Conservation (phyloP, 2,113 vertebrate species). For the Uropsilus gracilis region DNA sequence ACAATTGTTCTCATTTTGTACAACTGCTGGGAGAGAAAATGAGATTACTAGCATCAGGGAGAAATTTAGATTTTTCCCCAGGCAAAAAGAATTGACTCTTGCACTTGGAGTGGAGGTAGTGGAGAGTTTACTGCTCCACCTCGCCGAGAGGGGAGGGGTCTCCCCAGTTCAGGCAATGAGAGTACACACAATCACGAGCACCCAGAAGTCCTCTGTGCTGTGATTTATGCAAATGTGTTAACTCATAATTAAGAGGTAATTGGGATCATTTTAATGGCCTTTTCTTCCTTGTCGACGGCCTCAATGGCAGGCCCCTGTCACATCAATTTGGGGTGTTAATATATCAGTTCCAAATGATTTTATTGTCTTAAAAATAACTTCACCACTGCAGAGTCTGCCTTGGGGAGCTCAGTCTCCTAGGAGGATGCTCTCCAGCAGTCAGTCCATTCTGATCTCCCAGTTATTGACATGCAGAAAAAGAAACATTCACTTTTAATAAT, state of each 20-base stretch:
- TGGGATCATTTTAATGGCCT: constrained; percentile 58
- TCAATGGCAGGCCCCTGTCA: constrained; percentile 64
- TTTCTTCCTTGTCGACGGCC: constrained; percentile 67
- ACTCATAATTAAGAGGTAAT: constrained; percentile 75
- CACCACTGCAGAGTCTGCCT: constrained; percentile 40
- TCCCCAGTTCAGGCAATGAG: neutral
- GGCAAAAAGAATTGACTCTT: constrained; percentile 65
- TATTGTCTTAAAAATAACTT: constrained; percentile 79
- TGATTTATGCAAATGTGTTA: constrained; percentile 72
- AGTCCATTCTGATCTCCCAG: constrained; percentile 77
- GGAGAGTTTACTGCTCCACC: constrained; percentile 44
- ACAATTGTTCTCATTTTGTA: constrained; percentile 65
- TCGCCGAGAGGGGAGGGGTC: constrained; percentile 16
- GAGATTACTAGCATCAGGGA: constrained; percentile 46
- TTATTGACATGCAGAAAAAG: constrained; percentile 83
- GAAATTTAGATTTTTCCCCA: constrained; percentile 56
- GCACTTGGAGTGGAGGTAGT: constrained; percentile 12
- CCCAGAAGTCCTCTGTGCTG: constrained; percentile 51
- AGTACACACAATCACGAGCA: neutral
- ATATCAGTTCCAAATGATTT: constrained; percentile 71
- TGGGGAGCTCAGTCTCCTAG: constrained; percentile 75
- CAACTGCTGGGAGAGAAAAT: constrained; percentile 65
- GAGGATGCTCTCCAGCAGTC: constrained; percentile 68
- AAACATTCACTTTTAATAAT: constrained; percentile 82
- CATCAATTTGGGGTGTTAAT: constrained; percentile 75